Conservation (phyloP, 1,140 invertebrate genomes). For the Euura lappo region DNA sequence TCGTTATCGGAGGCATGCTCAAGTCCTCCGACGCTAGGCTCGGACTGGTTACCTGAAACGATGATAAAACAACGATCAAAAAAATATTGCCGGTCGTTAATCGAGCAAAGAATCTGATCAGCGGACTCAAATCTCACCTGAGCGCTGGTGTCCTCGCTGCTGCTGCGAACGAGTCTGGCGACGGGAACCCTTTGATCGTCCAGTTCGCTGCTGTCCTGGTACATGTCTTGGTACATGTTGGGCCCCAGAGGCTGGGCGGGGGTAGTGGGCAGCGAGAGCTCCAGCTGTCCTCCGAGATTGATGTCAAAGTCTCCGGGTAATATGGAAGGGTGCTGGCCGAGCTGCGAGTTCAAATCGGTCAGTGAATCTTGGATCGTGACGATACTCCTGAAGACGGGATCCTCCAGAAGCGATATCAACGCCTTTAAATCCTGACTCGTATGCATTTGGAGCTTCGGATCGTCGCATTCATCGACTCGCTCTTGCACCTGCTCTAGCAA, state of each 20-base stretch:
- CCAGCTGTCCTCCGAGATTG: slow-evolving; percentile 71
- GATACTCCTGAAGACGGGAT: slow-evolving; percentile 90
- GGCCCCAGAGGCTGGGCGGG: slow-evolving; percentile 50
- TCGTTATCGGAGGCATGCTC: slow-evolving; percentile 64
- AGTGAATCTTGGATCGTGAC: slow-evolving; percentile 91
- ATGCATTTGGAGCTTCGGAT: slow-evolving; percentile 66
- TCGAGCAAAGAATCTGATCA: not conserved
- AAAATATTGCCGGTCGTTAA: slow-evolving; percentile 23
- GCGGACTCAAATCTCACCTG: slow-evolving; percentile 38
- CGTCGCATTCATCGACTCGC: slow-evolving; percentile 63
- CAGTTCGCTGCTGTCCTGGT: slow-evolving; percentile 55
- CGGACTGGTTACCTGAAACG: slow-evolving; percentile 53
- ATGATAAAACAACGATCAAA: slow-evolving; percentile 22
- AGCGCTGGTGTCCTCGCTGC: slow-evolving; percentile 59
- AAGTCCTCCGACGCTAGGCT: slow-evolving; percentile 58
- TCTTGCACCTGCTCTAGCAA: slow-evolving; percentile 68
- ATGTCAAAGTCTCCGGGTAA: slow-evolving; percentile 92
- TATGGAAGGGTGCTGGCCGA: slow-evolving; percentile 89
- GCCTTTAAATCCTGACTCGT: slow-evolving; percentile 86
- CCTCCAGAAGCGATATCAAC: slow-evolving; percentile 86
- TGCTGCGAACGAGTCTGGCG: slow-evolving; percentile 60
- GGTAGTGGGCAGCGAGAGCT: slow-evolving; percentile 63
- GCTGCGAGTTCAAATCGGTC: slow-evolving; percentile 78
- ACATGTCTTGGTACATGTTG: slow-evolving; percentile 54
- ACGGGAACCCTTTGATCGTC: slow-evolving; percentile 65